These are phyloP conservation scores for Cygnus buccinator DNA, from an alignment of 2,113 vertebrate genomes.

Conservation along the genomic window DNA sequence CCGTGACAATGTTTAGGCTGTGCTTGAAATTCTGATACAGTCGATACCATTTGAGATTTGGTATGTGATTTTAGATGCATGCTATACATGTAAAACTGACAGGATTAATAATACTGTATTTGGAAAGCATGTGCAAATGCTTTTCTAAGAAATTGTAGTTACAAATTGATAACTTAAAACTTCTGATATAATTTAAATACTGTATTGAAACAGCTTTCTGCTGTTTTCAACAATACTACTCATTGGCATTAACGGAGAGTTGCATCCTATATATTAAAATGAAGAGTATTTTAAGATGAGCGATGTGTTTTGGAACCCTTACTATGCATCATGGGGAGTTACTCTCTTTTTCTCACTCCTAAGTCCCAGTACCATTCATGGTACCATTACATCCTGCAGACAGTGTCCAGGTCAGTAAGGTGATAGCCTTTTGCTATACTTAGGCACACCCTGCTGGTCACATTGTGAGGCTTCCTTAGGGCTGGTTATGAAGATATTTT, in stretches of 20 bases:
- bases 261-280: not conserved
- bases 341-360: not conserved
- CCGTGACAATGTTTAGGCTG: not conserved
- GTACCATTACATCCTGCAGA: not conserved
- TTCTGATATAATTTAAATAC: not conserved
- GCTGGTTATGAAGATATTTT: not conserved
- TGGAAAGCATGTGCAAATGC: not conserved
- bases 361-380: not conserved
- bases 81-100: not conserved
- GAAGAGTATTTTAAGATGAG: not conserved
- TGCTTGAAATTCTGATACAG: not conserved
- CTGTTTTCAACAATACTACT: not conserved
- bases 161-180: not conserved
- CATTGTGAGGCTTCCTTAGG: not conserved
- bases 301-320: not conserved
- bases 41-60: not conserved
- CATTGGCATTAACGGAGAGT: not conserved
- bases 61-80: not conserved
- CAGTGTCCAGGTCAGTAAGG: not conserved
- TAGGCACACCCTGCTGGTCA: conserved; percentile 39
- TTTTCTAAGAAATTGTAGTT: not conserved
- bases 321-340: not conserved
- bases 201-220: not conserved
- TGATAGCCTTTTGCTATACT: not conserved
- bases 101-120: not conserved